Base-by-base conservation (phyloP, 2,888 invertebrate genomes). In the Chelonus formosanus region DNA sequence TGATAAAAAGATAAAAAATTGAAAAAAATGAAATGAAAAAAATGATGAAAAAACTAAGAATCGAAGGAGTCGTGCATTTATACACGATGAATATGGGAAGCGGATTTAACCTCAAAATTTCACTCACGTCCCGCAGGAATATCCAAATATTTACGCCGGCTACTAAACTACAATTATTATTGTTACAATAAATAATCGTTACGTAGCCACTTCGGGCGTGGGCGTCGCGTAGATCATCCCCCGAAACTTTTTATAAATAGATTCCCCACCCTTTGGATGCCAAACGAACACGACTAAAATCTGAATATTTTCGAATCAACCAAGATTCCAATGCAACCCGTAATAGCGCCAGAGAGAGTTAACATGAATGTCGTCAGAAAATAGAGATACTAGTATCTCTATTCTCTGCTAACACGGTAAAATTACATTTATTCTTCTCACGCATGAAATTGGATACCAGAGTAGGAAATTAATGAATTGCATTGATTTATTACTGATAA, bases 151-250 rank as follows among this genome's bases (percentile, higher is more conserved):
- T 66, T 71, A 63, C 59, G 66, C 69, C 71, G 68, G 71, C 63
- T 47, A 58, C 45, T 8, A 59, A 47, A 35, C 34, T 34, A 63
- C 34, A 55, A 8, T 34, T 55, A 63, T 63, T 36, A 63, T 55
- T 66, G 74, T 78, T 75, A 66, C 69, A 73, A 78, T 76, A 76
- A 78, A 78, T 78, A 72, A 71, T 73, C 68, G 79, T 80, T 82
- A 78, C 81, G 81, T 79, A 76, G 78, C 75, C 75, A 75, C 71
- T 70, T 71, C 70, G 76, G 73, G 78, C 78, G 81, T 81, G 79
- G 81, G 80, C 80, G 82, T 79, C 78, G 78, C 77, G 76, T 76
- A 80, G 78, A 80, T 81, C 82, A 82, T 81, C 81, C 80, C 80
- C 80, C 73, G 72, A 74, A 69, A 67, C 56, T 62, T 73, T 67